Evolutionary conservation across 23 tunicate genomes (phyloP).

Genomic region (Botrylloides violaceus): DNA sequence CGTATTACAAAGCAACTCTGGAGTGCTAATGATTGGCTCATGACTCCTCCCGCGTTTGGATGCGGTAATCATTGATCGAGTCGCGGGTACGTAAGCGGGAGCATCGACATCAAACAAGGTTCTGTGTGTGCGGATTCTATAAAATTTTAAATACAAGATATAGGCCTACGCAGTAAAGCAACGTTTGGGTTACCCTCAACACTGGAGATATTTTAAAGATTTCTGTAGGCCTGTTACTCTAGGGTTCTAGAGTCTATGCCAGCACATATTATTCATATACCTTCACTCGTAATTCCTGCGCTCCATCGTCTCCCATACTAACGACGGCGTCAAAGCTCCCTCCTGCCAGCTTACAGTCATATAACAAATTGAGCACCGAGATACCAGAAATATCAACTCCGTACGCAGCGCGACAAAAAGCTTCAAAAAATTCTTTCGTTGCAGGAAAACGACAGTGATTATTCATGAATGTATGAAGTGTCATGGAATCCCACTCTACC

Average conservation of each 20-base stretch:
- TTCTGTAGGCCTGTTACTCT: not conserved
- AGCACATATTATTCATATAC: too few species aligned
- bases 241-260: not conserved
- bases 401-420: constrained; percentile 34
- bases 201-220: not conserved
- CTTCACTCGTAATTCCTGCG: constrained; percentile 73
- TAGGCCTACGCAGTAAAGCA: too few species aligned
- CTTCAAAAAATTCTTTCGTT: constrained; percentile 26
- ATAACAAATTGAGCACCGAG: constrained; percentile 52
- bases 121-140: too few species aligned
- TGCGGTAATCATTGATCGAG: too few species aligned
- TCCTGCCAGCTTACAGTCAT: constrained; percentile 27
- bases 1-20: too few species aligned
- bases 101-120: too few species aligned
- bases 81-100: too few species aligned
- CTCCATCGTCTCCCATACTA: constrained; percentile 38
- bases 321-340: constrained; percentile 44
- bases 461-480: constrained; percentile 33
- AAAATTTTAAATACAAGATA: too few species aligned
- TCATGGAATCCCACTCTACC: constrained; percentile 49
- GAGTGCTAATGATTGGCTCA: too few species aligned
- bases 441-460: constrained; percentile 29
- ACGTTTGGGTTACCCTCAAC: too few species aligned
- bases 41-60: too few species aligned
- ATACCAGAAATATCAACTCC: constrained; percentile 55